phyloP scores from a whole-genome alignment of 2,113 vertebrate species.

The Psilopsiagon aurifrons region DNA sequence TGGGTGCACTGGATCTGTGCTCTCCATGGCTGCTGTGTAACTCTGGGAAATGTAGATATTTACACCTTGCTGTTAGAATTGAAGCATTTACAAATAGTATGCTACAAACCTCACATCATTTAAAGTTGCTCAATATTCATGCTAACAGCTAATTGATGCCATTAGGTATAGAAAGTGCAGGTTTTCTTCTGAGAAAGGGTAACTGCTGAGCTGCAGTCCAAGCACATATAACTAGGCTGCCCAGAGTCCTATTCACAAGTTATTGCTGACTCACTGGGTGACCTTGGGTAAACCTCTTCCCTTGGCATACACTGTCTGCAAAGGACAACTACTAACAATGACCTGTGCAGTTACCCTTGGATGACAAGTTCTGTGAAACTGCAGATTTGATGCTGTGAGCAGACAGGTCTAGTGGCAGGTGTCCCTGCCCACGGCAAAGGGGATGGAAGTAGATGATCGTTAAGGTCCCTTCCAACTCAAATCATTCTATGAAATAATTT shows the following conservation, averaged over 20 bases:
- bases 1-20: rapidly evolving
- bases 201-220: background rate
- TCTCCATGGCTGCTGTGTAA: background rate
- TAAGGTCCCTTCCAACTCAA: background rate
- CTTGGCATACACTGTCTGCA: background rate
- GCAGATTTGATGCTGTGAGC: background rate
- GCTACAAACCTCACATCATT: background rate
- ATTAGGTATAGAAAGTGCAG: rapidly evolving
- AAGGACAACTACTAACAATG: background rate
- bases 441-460: background rate
- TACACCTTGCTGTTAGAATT: background rate
- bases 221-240: rapidly evolving
- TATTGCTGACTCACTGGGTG: constrained; percentile 20
- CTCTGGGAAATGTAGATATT: background rate
- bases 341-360: background rate
- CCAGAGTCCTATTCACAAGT: background rate
- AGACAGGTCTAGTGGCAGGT: background rate
- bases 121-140: background rate
- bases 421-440: background rate
- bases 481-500: background rate
- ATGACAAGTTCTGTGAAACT: background rate
- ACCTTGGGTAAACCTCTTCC: background rate
- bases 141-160: background rate
- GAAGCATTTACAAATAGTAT: background rate
- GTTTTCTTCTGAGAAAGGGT: background rate